Percentiles rank a stretch among this genome's conserved stretches.
These are phyloP conservation scores for Brachypteracias leptosomus DNA, from an alignment of 2,113 vertebrate species.

Conservation along the genomic window DNA sequence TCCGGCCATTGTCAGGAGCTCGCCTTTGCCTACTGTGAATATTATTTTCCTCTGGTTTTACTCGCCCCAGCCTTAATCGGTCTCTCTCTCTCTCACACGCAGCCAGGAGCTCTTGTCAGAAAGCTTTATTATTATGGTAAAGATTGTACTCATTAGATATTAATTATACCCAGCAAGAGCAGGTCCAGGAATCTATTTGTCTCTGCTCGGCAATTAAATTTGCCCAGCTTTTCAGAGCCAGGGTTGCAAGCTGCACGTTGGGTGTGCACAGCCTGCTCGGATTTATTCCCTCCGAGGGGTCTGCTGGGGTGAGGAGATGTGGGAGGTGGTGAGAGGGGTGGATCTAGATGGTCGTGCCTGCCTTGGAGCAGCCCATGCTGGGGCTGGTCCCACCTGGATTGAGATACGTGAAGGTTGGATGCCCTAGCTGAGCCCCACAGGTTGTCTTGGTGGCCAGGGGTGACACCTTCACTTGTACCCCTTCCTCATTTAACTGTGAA, in stretches of 20 bases:
- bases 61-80: neutral
- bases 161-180: conserved; percentile 58
- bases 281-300: neutral
- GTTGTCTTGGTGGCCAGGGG: neutral
- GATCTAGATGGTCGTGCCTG: neutral
- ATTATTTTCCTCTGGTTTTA: conserved; percentile 44
- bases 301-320: neutral
- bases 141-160: conserved; percentile 61
- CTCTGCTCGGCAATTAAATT: conserved; percentile 1
- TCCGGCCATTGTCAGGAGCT: conserved; percentile 39
- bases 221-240: neutral
- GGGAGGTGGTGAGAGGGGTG: neutral
- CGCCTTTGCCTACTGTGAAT: neutral
- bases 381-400: neutral
- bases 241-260: neutral
- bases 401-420: neutral
- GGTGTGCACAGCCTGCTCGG: neutral
- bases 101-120: conserved; percentile 48
- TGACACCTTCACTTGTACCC: neutral
- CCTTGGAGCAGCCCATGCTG: neutral
- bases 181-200: conserved; percentile 54
- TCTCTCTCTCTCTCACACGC: neutral
- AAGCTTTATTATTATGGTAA: conserved; percentile 63
- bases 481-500: neutral
- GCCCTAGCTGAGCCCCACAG: neutral